These are phyloP conservation scores for Accipiter badius DNA, from an alignment of 2,797 vertebrate genomes.

Conservation along the genomic window DNA sequence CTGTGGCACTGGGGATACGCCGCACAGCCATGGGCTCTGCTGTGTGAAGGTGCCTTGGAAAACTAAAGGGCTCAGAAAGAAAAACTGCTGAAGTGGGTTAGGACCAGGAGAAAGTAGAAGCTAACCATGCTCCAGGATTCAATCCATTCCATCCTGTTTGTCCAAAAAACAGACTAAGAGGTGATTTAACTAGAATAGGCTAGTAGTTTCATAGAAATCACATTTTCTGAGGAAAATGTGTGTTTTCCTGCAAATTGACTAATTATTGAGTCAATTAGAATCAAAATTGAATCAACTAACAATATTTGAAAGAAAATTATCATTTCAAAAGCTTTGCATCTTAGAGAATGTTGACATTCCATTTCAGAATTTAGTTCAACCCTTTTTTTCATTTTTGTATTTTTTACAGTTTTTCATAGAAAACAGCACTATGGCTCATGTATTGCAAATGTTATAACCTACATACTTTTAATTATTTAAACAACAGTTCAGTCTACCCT, in stretches of 20 bases:
- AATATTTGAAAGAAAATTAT: neutral
- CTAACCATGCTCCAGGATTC: neutral
- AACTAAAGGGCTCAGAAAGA: neutral
- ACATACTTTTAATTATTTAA: neutral
- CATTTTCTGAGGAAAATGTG: neutral
- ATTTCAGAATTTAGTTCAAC: neutral
- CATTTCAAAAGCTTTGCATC: neutral
- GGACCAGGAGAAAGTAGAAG: neutral
- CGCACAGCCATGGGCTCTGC: neutral
- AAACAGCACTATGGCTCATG: neutral
- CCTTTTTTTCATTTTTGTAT: neutral
- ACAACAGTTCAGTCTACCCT: neutral
- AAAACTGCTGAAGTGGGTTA: neutral
- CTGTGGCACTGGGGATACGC: neutral
- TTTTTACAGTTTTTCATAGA: neutral
- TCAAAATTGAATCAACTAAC: neutral
- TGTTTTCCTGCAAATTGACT: neutral
- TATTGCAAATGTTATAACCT: no score
- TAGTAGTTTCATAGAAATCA: neutral
- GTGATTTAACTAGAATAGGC: neutral
- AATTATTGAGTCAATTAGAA: neutral
- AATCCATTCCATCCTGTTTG: accelerated
- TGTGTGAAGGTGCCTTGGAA: neutral
- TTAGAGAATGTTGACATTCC: neutral
- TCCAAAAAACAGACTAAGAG: neutral